phyloP scores from a whole-genome alignment of 2,888 invertebrate species.

The Buathra laborator region DNA sequence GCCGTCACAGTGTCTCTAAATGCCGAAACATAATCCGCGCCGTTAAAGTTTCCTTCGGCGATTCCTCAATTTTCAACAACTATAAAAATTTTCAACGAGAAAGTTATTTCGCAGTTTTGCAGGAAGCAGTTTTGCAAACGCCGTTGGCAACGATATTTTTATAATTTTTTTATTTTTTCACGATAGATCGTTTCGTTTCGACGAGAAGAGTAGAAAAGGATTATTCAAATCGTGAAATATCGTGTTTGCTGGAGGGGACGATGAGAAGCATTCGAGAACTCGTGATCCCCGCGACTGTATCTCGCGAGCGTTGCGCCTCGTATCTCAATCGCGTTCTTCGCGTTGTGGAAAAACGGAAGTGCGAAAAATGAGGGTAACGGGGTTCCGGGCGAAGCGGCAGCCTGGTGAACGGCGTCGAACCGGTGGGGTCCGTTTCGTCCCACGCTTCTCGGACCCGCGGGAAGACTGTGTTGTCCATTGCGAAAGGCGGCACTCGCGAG shows the following conservation, averaged over 20 bases:
- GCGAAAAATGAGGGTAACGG: slow-evolving; percentile 59
- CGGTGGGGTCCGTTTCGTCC: slow-evolving; percentile 59
- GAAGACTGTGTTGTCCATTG: not conserved
- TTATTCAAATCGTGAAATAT: slow-evolving; percentile 22
- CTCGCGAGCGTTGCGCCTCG: slow-evolving; percentile 6
- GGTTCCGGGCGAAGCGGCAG: slow-evolving; percentile 27
- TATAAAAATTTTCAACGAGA: too few species aligned
- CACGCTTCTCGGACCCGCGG: slow-evolving; percentile 60
- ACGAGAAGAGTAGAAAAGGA: not conserved
- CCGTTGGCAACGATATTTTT: not conserved
- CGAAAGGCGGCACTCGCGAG: slow-evolving; percentile 8
- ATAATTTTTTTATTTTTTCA: not conserved
- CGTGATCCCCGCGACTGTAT: slow-evolving; percentile 7
- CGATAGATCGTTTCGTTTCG: slow-evolving; percentile 7
- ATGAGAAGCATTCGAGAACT: slow-evolving; percentile 5
- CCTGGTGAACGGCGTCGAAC: slow-evolving; percentile 46
- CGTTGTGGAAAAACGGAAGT: slow-evolving; percentile 62
- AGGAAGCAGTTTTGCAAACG: not conserved
- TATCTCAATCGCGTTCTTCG: not conserved
- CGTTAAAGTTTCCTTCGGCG: too few species aligned
- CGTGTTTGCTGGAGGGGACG: slow-evolving; percentile 35
- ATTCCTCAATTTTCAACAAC: too few species aligned
- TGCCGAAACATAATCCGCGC: too few species aligned
- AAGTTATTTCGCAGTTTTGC: not conserved
- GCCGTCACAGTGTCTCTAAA: too few species aligned